Conservation (phyloP, 64 coral and sea anemone genomes). For the Cladopsammia gracilis region DNA sequence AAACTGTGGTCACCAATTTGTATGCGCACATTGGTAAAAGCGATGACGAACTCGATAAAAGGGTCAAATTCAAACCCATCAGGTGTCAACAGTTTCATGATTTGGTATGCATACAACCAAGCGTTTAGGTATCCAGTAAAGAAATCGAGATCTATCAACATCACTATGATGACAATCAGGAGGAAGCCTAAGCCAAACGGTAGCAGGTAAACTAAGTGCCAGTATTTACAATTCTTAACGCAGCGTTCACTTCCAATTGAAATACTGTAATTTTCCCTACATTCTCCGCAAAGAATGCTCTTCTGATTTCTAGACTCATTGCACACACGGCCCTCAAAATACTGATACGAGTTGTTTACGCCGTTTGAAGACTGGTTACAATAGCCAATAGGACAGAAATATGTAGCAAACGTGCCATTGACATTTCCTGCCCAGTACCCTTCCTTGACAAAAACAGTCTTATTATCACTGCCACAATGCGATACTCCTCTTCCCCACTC, state of each 20-base stretch:
- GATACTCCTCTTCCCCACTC: slow-evolving; percentile 37
- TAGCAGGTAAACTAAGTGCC: slow-evolving; percentile 12
- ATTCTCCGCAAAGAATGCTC: slow-evolving; percentile 75
- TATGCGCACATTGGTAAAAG: slow-evolving; percentile 37
- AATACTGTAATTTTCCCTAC: slow-evolving; percentile 55
- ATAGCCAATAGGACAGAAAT: slow-evolving; percentile 74
- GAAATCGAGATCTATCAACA: slow-evolving; percentile 67
- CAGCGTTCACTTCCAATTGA: slow-evolving; percentile 69
- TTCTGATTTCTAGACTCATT: slow-evolving; percentile 9
- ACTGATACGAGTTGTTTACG: slow-evolving; percentile 19
- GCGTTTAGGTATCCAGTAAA: slow-evolving; percentile 87
- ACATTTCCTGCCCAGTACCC: slow-evolving; percentile 92
- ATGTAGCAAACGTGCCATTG: slow-evolving; percentile 22
- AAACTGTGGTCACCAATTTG: neutral
- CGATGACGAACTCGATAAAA: slow-evolving; percentile 67
- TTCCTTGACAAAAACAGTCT: slow-evolving; percentile 61
- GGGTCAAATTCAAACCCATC: slow-evolving; percentile 48
- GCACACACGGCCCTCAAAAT: slow-evolving; percentile 66
- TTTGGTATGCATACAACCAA: slow-evolving; percentile 83
- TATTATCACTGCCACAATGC: slow-evolving; percentile 21
- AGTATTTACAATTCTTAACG: slow-evolving; percentile 4
- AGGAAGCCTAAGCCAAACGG: neutral
- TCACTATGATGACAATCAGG: slow-evolving; percentile 32
- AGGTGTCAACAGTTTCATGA: slow-evolving; percentile 58
- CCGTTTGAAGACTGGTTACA: slow-evolving; percentile 40